Percentiles rank a stretch among this genome's conserved stretches.
Conservation (phyloP, 1,140 invertebrate genomes). For the Euglossa dilemma region DNA sequence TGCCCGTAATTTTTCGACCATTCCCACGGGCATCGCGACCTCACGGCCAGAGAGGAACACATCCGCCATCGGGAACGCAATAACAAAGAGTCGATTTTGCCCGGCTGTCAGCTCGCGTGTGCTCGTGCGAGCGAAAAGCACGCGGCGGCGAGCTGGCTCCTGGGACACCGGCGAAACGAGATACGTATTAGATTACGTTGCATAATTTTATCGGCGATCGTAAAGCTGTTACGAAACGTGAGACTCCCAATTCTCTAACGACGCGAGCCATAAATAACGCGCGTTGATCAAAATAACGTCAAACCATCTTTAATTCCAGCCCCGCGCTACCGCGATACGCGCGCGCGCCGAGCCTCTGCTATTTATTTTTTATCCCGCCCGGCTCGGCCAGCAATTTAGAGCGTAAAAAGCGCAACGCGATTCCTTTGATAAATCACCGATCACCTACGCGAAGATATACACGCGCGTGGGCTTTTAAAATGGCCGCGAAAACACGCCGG, state of each 20-base stretch:
- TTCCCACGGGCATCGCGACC: slow-evolving; percentile 27
- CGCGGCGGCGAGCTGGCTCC: slow-evolving; percentile 52
- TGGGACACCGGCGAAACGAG: slow-evolving; percentile 69
- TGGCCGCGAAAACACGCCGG: background rate
- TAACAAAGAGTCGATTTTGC: slow-evolving; percentile 47
- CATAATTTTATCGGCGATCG: slow-evolving; percentile 79
- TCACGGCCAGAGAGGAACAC: background rate
- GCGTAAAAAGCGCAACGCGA: background rate
- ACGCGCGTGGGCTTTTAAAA: too few relatives aligned
- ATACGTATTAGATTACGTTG: slow-evolving; percentile 78
- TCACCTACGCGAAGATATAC: background rate
- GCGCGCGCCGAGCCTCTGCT: background rate
- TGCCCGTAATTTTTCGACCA: slow-evolving; percentile 5
- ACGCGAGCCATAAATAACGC: slow-evolving; percentile 44
- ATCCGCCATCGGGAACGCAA: slow-evolving; percentile 17
- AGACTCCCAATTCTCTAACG: slow-evolving; percentile 61
- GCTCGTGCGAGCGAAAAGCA: slow-evolving; percentile 58
- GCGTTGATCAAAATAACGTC: slow-evolving; percentile 52
- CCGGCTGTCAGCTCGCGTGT: slow-evolving; percentile 50
- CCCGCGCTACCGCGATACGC: too few relatives aligned
- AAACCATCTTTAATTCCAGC: background rate
- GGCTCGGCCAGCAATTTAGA: background rate
- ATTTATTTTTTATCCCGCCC: background rate
- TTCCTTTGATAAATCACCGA: background rate
- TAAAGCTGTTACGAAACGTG: slow-evolving; percentile 74